Conservation (phyloP, 2,113 vertebrate genomes). For the Tenrec ecaudatus region DNA sequence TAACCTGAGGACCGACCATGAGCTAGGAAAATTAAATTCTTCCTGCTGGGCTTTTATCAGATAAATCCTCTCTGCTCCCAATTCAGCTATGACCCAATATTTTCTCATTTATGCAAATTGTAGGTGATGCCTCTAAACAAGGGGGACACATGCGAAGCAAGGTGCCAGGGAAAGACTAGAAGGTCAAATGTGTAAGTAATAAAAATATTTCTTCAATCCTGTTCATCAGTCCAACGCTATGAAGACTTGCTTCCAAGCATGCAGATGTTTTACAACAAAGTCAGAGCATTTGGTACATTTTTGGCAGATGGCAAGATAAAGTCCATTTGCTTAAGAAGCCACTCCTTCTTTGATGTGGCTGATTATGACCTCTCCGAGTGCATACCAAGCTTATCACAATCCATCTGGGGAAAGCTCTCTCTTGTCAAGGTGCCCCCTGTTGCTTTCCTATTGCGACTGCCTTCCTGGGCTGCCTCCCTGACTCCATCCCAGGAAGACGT, state of each 20-base stretch:
- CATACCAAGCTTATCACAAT: constrained; percentile 76
- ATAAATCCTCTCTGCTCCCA: constrained; percentile 18
- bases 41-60: constrained; percentile 55
- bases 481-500: constrained; percentile 40
- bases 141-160: constrained; percentile 19
- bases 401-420: constrained; percentile 58
- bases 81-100: constrained; percentile 1
- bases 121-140: not conserved
- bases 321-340: constrained; percentile 72
- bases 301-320: constrained; percentile 71
- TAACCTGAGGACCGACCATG: constrained; percentile 45
- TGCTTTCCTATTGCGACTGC: constrained; percentile 15
- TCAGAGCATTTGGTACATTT: constrained; percentile 67
- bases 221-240: constrained; percentile 17
- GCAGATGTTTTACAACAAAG: constrained; percentile 60
- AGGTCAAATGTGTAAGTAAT: not conserved
- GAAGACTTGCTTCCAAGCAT: constrained; percentile 39
- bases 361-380: constrained; percentile 73
- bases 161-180: constrained; percentile 4
- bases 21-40: constrained; percentile 59
- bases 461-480: not conserved
- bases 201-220: not conserved
- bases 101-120: constrained; percentile 52
- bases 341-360: constrained; percentile 78
- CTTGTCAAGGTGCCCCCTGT: constrained; percentile 66